Evolutionary conservation across 2,888 invertebrate genomes (phyloP), one percentile per base, ranked within the genome.

Genomic region (Chironomus riparius): DNA sequence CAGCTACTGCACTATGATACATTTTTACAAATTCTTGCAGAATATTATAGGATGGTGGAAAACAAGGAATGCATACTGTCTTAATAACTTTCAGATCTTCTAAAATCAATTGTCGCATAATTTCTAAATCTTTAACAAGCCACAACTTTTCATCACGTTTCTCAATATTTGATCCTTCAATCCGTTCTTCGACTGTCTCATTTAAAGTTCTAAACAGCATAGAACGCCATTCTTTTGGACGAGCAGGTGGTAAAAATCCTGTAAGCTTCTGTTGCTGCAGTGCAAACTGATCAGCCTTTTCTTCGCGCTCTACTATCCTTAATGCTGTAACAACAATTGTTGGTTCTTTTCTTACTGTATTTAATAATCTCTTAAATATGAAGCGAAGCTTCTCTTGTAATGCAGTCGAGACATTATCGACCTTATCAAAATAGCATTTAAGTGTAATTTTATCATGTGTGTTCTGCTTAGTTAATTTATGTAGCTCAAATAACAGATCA

Each of bases 281-380:
- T 10, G 95, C 94, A 85, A 93, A 92, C 79, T 90, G 89, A 86
- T 99, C 99, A 47, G 94, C 91, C 84, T 94, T 94, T 81, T 99
- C 98, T 83, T 99, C 99, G 76, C 98, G 87, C 83, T 99, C 98
- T 80, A 99, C 95, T 76, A 99, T 97, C 78, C 99, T 87, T 50
- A 99, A 83, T 0, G 95, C 97, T 6, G 98, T 98, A 0, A 99
- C 99, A 79, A 99, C 94, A 7, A 96, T 91, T 0, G 95, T 95
- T 0, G 96, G 96, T 81, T 97, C 95, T 82, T 97, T 95, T 22
- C 97, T 87, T 0, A 98, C 97, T 2, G 96, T 97, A 81, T 97
- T 96, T 69, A 99, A 85, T 1, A 97, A 95, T 77, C 98, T 87
- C 77, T 93, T 92, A 74, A 98, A 83, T 78, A 97, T 93, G 68